Conservation (phyloP, 1,140 invertebrate genomes). For the Drosophila subpulchrella region DNA sequence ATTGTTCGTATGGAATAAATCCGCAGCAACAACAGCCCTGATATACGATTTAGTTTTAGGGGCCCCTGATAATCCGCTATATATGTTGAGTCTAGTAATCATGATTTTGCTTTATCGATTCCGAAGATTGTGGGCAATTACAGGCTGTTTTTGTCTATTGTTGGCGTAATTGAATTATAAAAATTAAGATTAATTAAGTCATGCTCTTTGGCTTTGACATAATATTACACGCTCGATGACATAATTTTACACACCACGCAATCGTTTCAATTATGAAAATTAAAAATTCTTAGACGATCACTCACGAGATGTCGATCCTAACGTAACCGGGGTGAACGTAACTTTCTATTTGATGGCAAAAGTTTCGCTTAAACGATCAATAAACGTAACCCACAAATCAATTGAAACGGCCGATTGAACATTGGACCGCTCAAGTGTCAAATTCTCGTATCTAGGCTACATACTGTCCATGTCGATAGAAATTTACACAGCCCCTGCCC, state of each 20-base stretch:
- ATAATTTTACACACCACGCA: slow-evolving; percentile 21
- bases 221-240: slow-evolving; percentile 36
- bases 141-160: slow-evolving; percentile 55
- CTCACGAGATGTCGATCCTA: slow-evolving; percentile 28
- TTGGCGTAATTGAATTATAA: slow-evolving; percentile 56
- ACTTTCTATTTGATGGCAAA: slow-evolving; percentile 11
- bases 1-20: slow-evolving; percentile 23
- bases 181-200: slow-evolving; percentile 66
- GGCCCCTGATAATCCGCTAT: slow-evolving; percentile 49
- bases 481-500: slow-evolving; percentile 63
- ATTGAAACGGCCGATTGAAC: slow-evolving; percentile 69
- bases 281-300: slow-evolving; percentile 49
- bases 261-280: slow-evolving; percentile 18
- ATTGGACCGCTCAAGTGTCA: slow-evolving; percentile 69
- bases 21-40: slow-evolving; percentile 5
- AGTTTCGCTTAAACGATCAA: slow-evolving; percentile 47
- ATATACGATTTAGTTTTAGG: slow-evolving; percentile 10
- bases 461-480: slow-evolving; percentile 31
- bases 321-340: slow-evolving; percentile 17
- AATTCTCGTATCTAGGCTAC: slow-evolving; percentile 62
- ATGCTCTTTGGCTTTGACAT: slow-evolving; percentile 28
- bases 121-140: slow-evolving; percentile 27
- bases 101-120: slow-evolving; percentile 35
- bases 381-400: slow-evolving; percentile 68
- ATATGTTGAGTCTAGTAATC: slow-evolving; percentile 8